Base-by-base conservation (phyloP, 2,888 invertebrate species). In the Fragum sueziense region DNA sequence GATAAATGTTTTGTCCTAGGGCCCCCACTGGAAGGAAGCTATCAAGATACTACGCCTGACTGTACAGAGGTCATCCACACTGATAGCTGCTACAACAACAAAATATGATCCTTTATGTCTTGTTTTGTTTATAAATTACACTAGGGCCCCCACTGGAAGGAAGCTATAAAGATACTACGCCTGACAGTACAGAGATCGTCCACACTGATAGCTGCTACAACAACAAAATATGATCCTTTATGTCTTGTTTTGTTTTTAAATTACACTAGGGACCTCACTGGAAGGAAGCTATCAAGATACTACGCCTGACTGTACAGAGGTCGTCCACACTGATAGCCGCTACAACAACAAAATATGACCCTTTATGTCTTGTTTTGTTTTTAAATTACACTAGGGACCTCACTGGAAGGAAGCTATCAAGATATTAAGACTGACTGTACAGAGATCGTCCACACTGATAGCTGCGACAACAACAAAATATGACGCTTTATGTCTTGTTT, bases 381-480 rank as follows among this genome's bases (percentile, higher is more conserved):
- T n/a, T n/a, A n/a, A n/a, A n/a, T n/a, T n/a, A n/a, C n/a, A n/a
- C n/a, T n/a, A 70, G 95, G 97, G 98, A 3, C 95, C 95, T 17
- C 96, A 98, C 93, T 99, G 98, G 96, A 97, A 97, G 91, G 99
- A 99, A 93, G 97, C 99, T 0, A 95, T 99, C 90, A 97, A 98
- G 94, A 99, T 99, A 81, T 93, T 99, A 69, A 99, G 99, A 94
- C 94, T 98, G 76, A 97, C 99, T 41, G 99, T 99, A 57, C 98
- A 98, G 11, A n/a, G n/a, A n/a, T n/a, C n/a, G n/a, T 99, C 99
- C 4, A 97, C 97, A n/a, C 94, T 99, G 73, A 89, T 89, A 22
- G 90, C 90, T 27, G 90, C n/a, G n/a, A 81, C 86, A 22, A 80
- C 82, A 22, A 79, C 86, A n/a, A 79, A n/a, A n/a, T n/a, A n/a